Evolutionary conservation across 1,140 invertebrate genomes (phyloP).

Genomic region (Mesaphorura yosii): DNA sequence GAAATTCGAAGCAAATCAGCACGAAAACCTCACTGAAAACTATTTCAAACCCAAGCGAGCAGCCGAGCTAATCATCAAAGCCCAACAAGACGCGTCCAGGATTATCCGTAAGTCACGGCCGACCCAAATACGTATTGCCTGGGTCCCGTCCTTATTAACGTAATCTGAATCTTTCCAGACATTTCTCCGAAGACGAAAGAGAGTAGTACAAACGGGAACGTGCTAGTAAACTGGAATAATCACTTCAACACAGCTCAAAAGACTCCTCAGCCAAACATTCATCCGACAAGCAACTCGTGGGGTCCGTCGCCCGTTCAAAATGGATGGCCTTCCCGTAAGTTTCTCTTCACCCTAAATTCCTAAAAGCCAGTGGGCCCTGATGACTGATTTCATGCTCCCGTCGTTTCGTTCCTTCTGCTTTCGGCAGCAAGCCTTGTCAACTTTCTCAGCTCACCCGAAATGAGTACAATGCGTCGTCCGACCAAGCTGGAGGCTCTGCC

Average conservation of each 20-base stretch:
- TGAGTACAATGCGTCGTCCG: constrained; percentile 21
- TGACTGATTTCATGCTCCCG: neutral
- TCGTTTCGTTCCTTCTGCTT: neutral
- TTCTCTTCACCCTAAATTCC: neutral
- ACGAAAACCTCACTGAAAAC: constrained; percentile 53
- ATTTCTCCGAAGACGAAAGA: constrained; percentile 14
- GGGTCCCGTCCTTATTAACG: no score
- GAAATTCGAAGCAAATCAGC: constrained; percentile 47
- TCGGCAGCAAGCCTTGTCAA: constrained; percentile 17
- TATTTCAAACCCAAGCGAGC: constrained; percentile 59
- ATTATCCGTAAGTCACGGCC: constrained; percentile 43
- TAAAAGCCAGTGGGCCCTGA: neutral
- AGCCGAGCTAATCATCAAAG: constrained; percentile 45
- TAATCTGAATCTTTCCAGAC: no score
- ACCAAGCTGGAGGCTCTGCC: constrained; percentile 27
- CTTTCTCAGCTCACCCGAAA: constrained; percentile 26
- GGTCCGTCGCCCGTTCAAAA: constrained; percentile 30
- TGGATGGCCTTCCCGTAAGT: constrained; percentile 24
- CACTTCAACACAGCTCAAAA: constrained; percentile 24
- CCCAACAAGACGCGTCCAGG: constrained; percentile 39
- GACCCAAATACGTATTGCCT: no score
- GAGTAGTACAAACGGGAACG: constrained; percentile 11
- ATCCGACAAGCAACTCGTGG: constrained; percentile 22
- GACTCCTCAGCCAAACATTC: neutral
- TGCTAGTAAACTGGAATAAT: constrained; percentile 27